A percentile compares a stretch with the other conserved stretches of the same genome.
Conservation (phyloP, 2,888 invertebrate genomes). For the Mesoligia furuncula region DNA sequence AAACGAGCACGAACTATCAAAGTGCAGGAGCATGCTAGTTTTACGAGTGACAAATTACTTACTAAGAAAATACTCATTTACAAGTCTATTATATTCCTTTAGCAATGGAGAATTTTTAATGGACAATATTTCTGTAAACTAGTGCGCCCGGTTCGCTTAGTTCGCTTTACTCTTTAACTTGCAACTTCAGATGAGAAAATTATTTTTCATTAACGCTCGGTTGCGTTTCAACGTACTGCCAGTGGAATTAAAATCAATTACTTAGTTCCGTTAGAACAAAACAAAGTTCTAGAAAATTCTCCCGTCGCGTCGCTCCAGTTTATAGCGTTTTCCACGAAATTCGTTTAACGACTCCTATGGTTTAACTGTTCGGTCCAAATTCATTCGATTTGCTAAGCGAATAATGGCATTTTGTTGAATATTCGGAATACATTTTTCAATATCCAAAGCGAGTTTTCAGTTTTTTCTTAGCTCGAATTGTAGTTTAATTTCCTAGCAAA, state of each 20-base stretch:
- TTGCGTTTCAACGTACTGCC: slow-evolving; percentile 81
- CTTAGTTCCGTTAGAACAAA: slow-evolving; percentile 78
- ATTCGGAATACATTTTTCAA: slow-evolving; percentile 22
- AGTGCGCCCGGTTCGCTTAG: slow-evolving; percentile 61
- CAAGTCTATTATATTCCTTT: slow-evolving; percentile 63
- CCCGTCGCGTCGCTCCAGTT: slow-evolving; percentile 67
- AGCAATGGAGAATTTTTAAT: slow-evolving; percentile 75
- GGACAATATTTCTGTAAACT: slow-evolving; percentile 75
- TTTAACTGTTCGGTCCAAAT: slow-evolving; percentile 63
- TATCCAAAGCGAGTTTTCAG: slow-evolving; percentile 9
- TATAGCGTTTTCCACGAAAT: slow-evolving; percentile 73
- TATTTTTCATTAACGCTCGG: slow-evolving; percentile 87
- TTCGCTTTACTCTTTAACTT: slow-evolving; percentile 77
- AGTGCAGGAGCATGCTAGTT: slow-evolving; percentile 44
- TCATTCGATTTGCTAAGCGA: slow-evolving; percentile 60
- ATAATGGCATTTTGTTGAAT: slow-evolving; percentile 46
- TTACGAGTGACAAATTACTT: slow-evolving; percentile 56
- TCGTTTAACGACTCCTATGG: slow-evolving; percentile 67
- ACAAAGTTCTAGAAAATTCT: slow-evolving; percentile 80
- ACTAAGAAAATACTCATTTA: slow-evolving; percentile 62
- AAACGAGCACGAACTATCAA: slow-evolving; percentile 30
- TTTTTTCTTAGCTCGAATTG: not conserved
- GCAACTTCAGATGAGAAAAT: slow-evolving; percentile 83
- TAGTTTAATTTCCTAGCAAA: not conserved
- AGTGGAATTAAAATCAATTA: slow-evolving; percentile 87